A percentile compares a stretch with the other conserved stretches of the same genome.
These are phyloP conservation scores for Eutrigla gurnardus DNA, from an alignment of 2,797 vertebrate genomes.

Conservation along the genomic window DNA sequence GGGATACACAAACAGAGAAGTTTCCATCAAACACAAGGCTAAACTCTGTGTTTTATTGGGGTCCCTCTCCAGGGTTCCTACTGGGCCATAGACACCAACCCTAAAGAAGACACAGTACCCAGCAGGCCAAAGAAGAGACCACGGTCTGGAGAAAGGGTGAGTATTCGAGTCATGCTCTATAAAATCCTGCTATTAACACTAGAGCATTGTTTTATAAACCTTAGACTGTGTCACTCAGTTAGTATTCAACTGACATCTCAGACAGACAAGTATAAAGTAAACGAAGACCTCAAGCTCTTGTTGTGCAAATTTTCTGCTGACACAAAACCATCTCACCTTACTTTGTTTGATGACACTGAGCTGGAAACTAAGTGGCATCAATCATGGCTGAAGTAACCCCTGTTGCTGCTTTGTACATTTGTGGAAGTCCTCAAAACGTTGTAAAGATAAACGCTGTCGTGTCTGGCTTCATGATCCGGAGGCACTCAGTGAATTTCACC, in stretches of 20 bases:
- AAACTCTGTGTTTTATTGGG: conserved; percentile 25
- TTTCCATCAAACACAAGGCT: neutral
- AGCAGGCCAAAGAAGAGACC: conserved; percentile 92
- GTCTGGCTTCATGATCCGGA: no score
- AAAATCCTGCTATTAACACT: neutral
- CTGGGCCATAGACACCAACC: conserved; percentile 93
- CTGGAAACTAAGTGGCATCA: neutral
- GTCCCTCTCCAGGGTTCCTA: conserved; percentile 86
- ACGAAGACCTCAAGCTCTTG: no score
- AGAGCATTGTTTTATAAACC: conserved; percentile 6
- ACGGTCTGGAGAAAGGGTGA: conserved; percentile 90
- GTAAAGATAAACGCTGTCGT: no score
- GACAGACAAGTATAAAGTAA: no score
- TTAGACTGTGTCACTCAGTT: neutral
- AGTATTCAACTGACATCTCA: neutral
- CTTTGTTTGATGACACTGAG: neutral
- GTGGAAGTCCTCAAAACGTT: no score
- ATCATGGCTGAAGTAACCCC: no score
- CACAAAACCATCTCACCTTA: neutral
- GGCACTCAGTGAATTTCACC: no score
- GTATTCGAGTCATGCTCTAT: neutral
- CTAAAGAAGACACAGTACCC: conserved; percentile 89
- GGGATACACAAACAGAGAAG: neutral
- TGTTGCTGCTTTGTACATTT: no score
- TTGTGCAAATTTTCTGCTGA: neutral